These are phyloP conservation scores for Sandelia bainsii DNA, from an alignment of 2,797 vertebrate species.

Conservation along the genomic window DNA sequence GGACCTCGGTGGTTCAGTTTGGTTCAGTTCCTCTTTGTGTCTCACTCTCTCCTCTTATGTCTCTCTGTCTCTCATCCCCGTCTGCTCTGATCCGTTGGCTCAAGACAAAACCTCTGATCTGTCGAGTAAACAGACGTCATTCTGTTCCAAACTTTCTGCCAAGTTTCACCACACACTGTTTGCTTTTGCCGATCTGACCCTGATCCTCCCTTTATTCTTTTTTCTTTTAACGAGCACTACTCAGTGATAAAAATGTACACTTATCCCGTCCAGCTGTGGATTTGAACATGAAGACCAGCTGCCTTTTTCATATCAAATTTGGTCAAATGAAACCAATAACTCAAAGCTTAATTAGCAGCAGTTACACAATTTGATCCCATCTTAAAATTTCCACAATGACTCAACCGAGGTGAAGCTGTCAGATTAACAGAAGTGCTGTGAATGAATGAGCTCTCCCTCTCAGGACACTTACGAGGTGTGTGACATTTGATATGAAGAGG, in stretches of 20 bases:
- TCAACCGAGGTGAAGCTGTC: background rate
- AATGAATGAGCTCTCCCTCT: conserved; percentile 8
- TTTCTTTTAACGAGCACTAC: background rate
- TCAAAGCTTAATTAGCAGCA: background rate
- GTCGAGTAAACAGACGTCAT: conserved; percentile 57
- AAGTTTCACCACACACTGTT: conserved; percentile 58
- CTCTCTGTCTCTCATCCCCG: background rate
- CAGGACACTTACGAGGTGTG: background rate
- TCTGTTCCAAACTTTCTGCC: conserved; percentile 42
- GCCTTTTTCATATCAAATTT: conserved; percentile 6
- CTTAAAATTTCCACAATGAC: background rate
- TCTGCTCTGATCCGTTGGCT: conserved; percentile 36
- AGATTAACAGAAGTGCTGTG: background rate
- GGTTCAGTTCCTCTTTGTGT: background rate
- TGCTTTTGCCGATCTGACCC: conserved; percentile 27
- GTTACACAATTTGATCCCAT: too few species aligned
- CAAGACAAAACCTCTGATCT: conserved; percentile 44
- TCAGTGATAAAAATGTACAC: background rate
- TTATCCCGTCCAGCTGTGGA: conserved; percentile 24
- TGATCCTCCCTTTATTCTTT: background rate
- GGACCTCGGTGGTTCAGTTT: conserved; percentile 23
- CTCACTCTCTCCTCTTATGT: background rate
- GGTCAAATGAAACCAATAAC: conserved; percentile 8
- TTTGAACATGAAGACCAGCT: conserved; percentile 27
- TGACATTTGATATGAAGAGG: conserved; percentile 13